Evolutionary conservation across 2,797 vertebrate species (phyloP), one percentile per base, ranked within the genome.

Genomic region (Champsocephalus gunnari): DNA sequence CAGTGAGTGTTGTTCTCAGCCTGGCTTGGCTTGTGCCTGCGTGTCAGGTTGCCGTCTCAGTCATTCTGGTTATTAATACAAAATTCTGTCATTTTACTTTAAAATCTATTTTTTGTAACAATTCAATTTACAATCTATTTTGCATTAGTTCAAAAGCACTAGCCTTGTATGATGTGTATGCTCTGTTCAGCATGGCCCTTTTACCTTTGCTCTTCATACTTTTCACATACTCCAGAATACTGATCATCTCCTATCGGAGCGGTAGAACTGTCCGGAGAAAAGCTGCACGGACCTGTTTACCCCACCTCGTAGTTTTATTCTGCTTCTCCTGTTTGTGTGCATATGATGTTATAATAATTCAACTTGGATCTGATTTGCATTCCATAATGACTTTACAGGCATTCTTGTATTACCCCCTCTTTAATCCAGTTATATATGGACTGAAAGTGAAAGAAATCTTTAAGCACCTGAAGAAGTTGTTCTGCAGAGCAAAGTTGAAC

Each of bases 201-300:
- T 6, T 34, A 0, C 87, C 81, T 0, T 1, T 79, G 16, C 0
- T 81, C 5, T 89, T 75, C 6, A 75, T 87, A 5, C 3, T 83
- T 8, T 89, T 79, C 9, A 87, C 85, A 16, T 89, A 89, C 4
- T 8, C 67, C 2, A 86, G 56, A 5, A 83, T 87, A 24, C 32
- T 89, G 14, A 10, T 66, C 1, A 59, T 82, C 21, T n/a, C 67
- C 0, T 81, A 6, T n/a, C 28, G 13, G 24, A 80, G 73, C 4
- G 7, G 49, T 47, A 73, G 11, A 62, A 45, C 64, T 1, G 73
- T 84, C 3, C 82, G 71, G 43, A 82, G 3, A 24, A 83, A 82
- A 12, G 65, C 81, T n/a, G 77, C 48, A 43, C 57, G 84, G 66
- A 89, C 85, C 12, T 89, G 85, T 62, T 48, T 86, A 34, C 82